Conservation (phyloP, 2,888 invertebrate species). For the Diploptera punctata region DNA sequence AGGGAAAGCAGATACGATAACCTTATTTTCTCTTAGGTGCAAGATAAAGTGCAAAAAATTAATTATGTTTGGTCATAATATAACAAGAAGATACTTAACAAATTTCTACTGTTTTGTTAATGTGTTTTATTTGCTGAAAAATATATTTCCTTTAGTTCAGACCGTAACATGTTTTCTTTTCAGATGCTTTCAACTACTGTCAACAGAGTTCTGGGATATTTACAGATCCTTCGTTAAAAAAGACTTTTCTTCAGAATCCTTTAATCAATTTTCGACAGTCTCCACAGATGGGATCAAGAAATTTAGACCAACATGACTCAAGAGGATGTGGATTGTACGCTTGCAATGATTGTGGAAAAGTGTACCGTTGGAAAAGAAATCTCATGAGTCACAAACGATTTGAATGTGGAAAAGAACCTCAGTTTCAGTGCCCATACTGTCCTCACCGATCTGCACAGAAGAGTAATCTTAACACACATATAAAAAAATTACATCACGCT, state of each 20-base stretch:
- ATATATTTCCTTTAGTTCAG: too few relatives aligned
- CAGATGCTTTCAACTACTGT: conserved; percentile 8
- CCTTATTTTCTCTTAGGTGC: too few relatives aligned
- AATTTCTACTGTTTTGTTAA: too few relatives aligned
- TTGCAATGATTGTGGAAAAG: conserved; percentile 40
- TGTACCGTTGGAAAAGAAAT: conserved; percentile 41
- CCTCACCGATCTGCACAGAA: conserved; percentile 46
- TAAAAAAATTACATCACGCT: conserved; percentile 40
- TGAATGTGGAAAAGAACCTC: too few relatives aligned
- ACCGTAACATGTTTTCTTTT: background rate
- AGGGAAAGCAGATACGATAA: too few relatives aligned
- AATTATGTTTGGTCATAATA: too few relatives aligned
- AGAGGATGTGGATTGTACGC: background rate
- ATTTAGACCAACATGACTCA: background rate
- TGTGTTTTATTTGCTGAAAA: too few relatives aligned
- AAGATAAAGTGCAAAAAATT: too few relatives aligned
- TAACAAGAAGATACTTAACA: too few relatives aligned
- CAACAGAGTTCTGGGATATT: background rate
- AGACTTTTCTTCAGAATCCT: background rate
- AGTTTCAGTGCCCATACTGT: conserved; percentile 50
- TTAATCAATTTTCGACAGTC: background rate
- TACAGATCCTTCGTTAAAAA: background rate
- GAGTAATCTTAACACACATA: conserved; percentile 45
- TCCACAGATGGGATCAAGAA: background rate
- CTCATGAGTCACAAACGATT: conserved; percentile 44